A percentile compares a stretch with the other conserved stretches of the same genome.
Evolutionary conservation across 2,797 vertebrate genomes (phyloP).

Genomic region (Pelodytes ibericus): DNA sequence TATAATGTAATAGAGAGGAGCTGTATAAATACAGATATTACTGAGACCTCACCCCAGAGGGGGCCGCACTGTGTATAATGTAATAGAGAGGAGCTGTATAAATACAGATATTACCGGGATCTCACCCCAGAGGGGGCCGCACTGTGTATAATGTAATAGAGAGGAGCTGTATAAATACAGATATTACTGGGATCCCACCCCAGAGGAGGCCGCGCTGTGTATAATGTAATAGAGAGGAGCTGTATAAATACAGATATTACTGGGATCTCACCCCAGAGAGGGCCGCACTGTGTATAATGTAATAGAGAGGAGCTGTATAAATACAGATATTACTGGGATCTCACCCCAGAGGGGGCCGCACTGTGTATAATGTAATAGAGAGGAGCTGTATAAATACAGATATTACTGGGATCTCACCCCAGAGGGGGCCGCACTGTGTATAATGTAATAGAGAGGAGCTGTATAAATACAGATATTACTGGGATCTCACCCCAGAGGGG

Average conservation of each 20-base stretch:
- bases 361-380: constrained; percentile 4
- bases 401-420: neutral
- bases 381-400: constrained; percentile 7
- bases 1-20: constrained; percentile 7
- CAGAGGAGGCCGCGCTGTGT: neutral
- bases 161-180: constrained; percentile 1
- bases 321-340: constrained; percentile 4
- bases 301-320: constrained; percentile 5
- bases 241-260: constrained; percentile 7
- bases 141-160: constrained; percentile 13
- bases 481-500: neutral
- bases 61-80: constrained; percentile 9
- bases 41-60: neutral
- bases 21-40: constrained; percentile 8
- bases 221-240: constrained; percentile 4
- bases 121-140: neutral
- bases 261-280: neutral
- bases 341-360: neutral
- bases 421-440: neutral
- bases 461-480: constrained; percentile 2
- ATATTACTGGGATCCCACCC: neutral
- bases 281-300: constrained; percentile 6
- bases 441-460: constrained; percentile 6
- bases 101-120: neutral
- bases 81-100: constrained; percentile 4